Percentiles rank a stretch among this genome's conserved stretches.
Evolutionary conservation across 2,797 vertebrate species (phyloP).

Genomic region (Falco biarmicus): DNA sequence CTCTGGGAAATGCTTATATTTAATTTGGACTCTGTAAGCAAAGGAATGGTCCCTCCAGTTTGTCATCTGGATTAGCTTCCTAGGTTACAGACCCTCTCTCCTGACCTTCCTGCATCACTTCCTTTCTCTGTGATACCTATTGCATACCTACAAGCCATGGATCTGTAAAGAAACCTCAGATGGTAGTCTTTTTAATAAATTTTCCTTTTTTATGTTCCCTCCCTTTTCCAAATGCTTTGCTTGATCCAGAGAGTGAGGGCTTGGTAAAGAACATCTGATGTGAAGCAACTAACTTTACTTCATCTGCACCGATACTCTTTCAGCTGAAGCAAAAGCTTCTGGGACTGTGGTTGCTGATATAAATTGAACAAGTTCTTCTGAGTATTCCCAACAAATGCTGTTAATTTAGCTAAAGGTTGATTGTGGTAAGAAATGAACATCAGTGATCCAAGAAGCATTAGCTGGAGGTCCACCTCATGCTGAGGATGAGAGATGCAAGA

Average conservation of each 20-base stretch:
- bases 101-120: not conserved
- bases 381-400: not conserved
- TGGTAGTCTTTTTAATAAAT: not conserved
- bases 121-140: not conserved
- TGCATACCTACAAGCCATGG: not conserved
- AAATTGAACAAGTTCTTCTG: not conserved
- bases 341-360: not conserved
- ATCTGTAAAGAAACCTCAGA: not conserved
- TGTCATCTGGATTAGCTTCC: not conserved
- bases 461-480: not conserved
- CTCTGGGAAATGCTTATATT: not conserved
- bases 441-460: not conserved
- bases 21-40: not conserved
- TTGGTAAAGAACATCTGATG: not conserved
- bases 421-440: not conserved
- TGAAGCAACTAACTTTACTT: not conserved
- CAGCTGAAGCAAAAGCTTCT: not conserved
- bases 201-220: not conserved
- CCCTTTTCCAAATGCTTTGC: not conserved
- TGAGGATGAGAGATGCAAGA: not conserved
- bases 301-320: not conserved
- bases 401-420: not conserved
- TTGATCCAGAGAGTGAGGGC: not conserved
- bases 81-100: not conserved
- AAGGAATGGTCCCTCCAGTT: not conserved